Conservation (phyloP, 1,140 invertebrate genomes). For the Octopus bimaculoides region DNA sequence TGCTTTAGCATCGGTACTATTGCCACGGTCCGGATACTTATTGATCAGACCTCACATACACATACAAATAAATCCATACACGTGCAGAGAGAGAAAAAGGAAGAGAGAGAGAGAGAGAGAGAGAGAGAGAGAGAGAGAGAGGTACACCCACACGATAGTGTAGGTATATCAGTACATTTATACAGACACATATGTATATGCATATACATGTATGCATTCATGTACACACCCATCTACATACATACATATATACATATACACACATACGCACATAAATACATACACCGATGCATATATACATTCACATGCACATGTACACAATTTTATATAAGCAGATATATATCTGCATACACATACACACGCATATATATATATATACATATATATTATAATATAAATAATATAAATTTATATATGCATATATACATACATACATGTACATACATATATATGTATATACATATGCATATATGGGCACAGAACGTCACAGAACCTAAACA, state of each 20-base stretch:
- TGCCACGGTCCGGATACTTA: too few relatives aligned
- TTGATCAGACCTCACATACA: too few relatives aligned
- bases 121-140: too few relatives aligned
- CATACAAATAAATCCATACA: too few relatives aligned
- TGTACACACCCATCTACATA: neutral
- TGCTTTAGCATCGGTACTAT: too few relatives aligned
- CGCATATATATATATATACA: neutral
- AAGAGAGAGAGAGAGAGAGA: too few relatives aligned
- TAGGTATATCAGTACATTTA: too few relatives aligned
- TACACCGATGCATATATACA: neutral
- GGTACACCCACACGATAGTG: too few relatives aligned
- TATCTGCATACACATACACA: neutral
- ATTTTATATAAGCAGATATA: neutral
- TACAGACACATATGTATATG: too few relatives aligned
- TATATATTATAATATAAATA: neutral
- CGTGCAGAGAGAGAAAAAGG: too few relatives aligned
- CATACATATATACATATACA: neutral
- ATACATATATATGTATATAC: neutral
- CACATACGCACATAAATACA: neutral
- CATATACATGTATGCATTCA: too few relatives aligned
- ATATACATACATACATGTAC: neutral
- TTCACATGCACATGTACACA: neutral
- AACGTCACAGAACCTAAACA: neutral
- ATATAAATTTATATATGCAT: neutral
- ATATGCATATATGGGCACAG: neutral